Conservation (phyloP, 2,797 vertebrate genomes). For the Hylomyscus alleni region DNA sequence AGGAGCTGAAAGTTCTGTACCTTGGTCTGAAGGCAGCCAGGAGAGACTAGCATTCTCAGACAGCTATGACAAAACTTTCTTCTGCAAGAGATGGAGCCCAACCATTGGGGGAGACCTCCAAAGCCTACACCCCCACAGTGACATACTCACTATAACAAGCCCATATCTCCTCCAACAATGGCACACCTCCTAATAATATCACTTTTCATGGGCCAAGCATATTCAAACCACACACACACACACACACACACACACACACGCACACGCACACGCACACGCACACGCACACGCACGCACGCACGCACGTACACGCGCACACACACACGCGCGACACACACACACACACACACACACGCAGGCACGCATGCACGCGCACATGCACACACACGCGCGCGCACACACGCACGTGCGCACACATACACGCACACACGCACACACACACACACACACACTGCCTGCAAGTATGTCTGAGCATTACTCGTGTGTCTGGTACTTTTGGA, state of each 20-base stretch:
- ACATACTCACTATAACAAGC: background rate
- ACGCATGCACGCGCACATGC: too few species aligned
- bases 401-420: background rate
- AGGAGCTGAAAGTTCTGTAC: background rate
- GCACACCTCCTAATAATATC: background rate
- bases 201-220: background rate
- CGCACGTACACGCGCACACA: too few species aligned
- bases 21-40: background rate
- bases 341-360: background rate
- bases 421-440: background rate
- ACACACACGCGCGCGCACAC: background rate
- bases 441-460: background rate
- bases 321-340: too few species aligned
- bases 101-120: background rate
- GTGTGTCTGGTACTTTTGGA: background rate
- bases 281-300: background rate
- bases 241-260: too few species aligned
- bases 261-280: background rate
- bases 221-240: background rate
- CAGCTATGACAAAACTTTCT: background rate
- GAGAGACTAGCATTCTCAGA: background rate
- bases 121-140: background rate
- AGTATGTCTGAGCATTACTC: background rate
- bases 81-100: background rate
- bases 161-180: background rate